These are phyloP conservation scores for Prunella strophiata DNA, from an alignment of 2,797 vertebrate genomes.

Conservation along the genomic window DNA sequence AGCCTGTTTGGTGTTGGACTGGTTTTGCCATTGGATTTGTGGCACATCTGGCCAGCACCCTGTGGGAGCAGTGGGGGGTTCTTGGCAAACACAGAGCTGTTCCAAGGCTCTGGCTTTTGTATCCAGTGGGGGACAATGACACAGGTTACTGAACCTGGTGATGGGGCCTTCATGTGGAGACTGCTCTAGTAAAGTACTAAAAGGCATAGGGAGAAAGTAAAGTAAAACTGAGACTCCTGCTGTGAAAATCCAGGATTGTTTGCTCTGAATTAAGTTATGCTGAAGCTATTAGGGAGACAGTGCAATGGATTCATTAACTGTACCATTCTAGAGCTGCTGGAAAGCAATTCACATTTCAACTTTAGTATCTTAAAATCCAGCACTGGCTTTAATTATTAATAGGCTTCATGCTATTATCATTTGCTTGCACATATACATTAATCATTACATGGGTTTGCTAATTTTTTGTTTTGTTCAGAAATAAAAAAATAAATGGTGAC, in stretches of 20 bases:
- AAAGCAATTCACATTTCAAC: conserved; percentile 43
- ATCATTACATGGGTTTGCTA: conserved; percentile 21
- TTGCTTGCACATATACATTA: conserved; percentile 47
- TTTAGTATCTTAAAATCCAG: conserved; percentile 16
- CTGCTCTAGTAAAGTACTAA: not conserved
- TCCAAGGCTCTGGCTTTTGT: not conserved
- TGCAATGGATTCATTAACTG: not conserved
- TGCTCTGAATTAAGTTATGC: conserved; percentile 20
- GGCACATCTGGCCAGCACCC: not conserved
- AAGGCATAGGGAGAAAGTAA: not conserved
- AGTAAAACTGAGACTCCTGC: not conserved
- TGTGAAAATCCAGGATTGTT: not conserved
- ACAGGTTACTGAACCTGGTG: not conserved
- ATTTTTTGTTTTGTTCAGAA: conserved; percentile 43
- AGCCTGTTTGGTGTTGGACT: not conserved
- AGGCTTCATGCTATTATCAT: conserved; percentile 2
- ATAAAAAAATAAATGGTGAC: conserved; percentile 41
- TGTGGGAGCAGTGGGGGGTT: accelerated
- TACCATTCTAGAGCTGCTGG: not conserved
- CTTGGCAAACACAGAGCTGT: not conserved
- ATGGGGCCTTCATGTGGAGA: not conserved
- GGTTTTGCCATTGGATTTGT: not conserved
- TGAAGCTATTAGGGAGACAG: not conserved
- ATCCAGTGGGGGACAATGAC: not conserved
- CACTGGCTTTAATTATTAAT: conserved; percentile 46